Base-by-base conservation (phyloP, 2,797 vertebrate species). In the Semaprochilodus insignis region DNA sequence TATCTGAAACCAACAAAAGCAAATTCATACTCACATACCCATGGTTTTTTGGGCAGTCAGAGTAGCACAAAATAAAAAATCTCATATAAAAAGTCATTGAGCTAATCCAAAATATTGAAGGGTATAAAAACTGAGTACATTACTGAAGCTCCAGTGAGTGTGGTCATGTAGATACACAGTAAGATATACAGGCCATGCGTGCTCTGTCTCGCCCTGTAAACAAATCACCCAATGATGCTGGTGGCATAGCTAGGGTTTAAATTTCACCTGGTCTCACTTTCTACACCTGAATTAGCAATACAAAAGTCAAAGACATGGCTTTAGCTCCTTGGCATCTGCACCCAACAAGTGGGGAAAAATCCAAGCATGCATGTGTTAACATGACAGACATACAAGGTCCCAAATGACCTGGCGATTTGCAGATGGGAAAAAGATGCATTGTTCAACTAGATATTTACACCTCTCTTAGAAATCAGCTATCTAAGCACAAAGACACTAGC, bases 171-270 rank as follows among this genome's bases (percentile, higher is more conserved):
- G 23, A 59, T 25, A 31, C 25, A 48, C 44, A 54, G 55, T 27
- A 23, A 74, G 44, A 71, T 51, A 51, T 48, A 72, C 15, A 59
- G 25, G 23, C n/a, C 21, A 3, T 17, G 59, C 66, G 11, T n/a
- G 67, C 66, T 72, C 25, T 55, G 14, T 78, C 71, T 23, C 2
- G 5, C 66, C 66, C 63, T 83, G 13, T 62, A 83, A 80, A 67
- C 70, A 67, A 78, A 54, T 57, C 2, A 66, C 17, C 66, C 23
- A 27, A 11, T 31, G 66, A 52, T 31, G 23, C 63, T 36, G 66
- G 65, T 40, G 27, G 60, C 59, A 65, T 34, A n/a, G 27, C 44
- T 27, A 17, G 62, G 7, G 17, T 74, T 81, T 40, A 40, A 23
- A 65, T 81, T 74, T 74, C 44, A 7, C 48, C 27, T 75, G 19